Percentiles rank a stretch among this genome's conserved stretches.
These are phyloP conservation scores for Allolobophora icterica DNA, from an alignment of 2,888 invertebrate species.

Conservation along the genomic window DNA sequence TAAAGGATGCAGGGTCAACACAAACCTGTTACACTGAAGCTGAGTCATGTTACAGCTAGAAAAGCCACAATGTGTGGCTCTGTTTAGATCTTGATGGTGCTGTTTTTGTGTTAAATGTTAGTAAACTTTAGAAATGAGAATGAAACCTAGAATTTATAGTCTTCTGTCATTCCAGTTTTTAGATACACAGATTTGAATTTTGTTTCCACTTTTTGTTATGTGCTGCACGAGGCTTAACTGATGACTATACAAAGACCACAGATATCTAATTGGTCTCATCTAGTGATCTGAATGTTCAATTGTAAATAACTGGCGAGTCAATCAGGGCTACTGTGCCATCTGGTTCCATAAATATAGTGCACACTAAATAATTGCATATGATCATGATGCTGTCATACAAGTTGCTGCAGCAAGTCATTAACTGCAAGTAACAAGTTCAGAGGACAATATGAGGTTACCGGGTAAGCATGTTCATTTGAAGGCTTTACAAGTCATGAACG, in stretches of 20 bases:
- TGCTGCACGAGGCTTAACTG: not conserved
- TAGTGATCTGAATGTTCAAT: not conserved
- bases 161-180: not conserved
- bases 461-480: not conserved
- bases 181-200: not conserved
- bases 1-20: not conserved
- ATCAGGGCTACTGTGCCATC: not conserved
- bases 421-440: not conserved
- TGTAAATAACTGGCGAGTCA: not conserved
- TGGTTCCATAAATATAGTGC: not conserved
- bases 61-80: not conserved
- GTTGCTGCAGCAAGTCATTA: no score
- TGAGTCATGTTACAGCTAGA: not conserved
- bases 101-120: not conserved
- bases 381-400: no score
- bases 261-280: no score
- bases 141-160: not conserved
- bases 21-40: not conserved
- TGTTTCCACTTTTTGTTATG: not conserved
- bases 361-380: not conserved
- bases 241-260: not conserved
- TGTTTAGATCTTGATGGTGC: not conserved
- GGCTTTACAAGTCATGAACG: not conserved
- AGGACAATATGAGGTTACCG: no score
- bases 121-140: not conserved